Evolutionary conservation across 2,888 invertebrate genomes (phyloP).

Genomic region (Drosophila mettleri): DNA sequence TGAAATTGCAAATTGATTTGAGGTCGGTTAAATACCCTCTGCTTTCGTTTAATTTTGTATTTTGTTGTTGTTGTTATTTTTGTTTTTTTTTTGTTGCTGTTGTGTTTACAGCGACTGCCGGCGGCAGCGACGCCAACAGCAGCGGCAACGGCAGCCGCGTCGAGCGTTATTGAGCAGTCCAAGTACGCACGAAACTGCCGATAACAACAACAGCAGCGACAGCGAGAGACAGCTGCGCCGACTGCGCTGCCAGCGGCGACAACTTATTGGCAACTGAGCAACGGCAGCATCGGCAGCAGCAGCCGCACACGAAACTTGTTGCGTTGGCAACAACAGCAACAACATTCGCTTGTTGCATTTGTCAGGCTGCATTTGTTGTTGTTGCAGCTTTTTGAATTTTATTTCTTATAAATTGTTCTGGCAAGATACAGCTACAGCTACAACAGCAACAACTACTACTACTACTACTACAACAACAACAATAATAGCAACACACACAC

Average conservation of each 20-base stretch:
- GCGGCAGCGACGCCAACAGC: slow-evolving; percentile 39
- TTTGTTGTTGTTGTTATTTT: slow-evolving; percentile 53
- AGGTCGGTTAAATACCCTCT: slow-evolving; percentile 86
- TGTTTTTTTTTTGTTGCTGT: slow-evolving; percentile 33
- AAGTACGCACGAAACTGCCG: slow-evolving; percentile 71
- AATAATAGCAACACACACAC: slow-evolving; percentile 6
- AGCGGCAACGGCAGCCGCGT: slow-evolving; percentile 21
- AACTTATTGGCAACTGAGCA: slow-evolving; percentile 73
- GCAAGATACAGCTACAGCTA: slow-evolving; percentile 48
- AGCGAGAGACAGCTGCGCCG: slow-evolving; percentile 50
- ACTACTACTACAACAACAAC: slow-evolving; percentile 50
- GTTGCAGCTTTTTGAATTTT: slow-evolving; percentile 43
- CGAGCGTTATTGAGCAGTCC: slow-evolving; percentile 75
- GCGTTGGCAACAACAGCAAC: slow-evolving; percentile 64
- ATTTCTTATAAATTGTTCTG: slow-evolving; percentile 69
- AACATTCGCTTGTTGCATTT: slow-evolving; percentile 66
- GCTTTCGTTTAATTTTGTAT: slow-evolving; percentile 79
- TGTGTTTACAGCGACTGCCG: slow-evolving; percentile 56
- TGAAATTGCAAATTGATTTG: slow-evolving; percentile 85
- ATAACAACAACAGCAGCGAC: slow-evolving; percentile 57
- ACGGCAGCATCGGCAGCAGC: slow-evolving; percentile 22
- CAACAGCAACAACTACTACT: slow-evolving; percentile 7
- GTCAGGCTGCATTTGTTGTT: slow-evolving; percentile 36
- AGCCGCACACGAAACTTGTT: slow-evolving; percentile 72
- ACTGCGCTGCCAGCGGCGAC: slow-evolving; percentile 63